These are phyloP conservation scores for Phylloscopus collybita DNA, from an alignment of 2,797 vertebrate genomes.

Conservation along the genomic window DNA sequence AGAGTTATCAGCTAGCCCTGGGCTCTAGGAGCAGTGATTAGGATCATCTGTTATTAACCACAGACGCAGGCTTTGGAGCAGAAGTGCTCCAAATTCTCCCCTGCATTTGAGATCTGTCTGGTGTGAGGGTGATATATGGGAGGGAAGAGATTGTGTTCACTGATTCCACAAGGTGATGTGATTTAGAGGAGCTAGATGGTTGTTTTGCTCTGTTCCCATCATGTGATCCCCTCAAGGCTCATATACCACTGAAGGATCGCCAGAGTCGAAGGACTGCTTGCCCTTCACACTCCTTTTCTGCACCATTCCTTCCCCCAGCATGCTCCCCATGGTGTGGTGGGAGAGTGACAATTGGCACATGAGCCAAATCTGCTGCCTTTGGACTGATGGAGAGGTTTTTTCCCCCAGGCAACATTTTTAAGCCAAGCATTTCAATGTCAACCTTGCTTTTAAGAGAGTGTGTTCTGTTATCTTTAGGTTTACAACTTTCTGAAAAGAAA, in stretches of 20 bases:
- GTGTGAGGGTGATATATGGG: slow-evolving; percentile 49
- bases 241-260: not conserved
- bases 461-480: slow-evolving; percentile 45
- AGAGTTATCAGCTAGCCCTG: slow-evolving; percentile 53
- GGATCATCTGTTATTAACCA: slow-evolving; percentile 54
- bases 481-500: slow-evolving; percentile 51
- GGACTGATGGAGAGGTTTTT: not conserved
- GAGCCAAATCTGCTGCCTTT: slow-evolving; percentile 25
- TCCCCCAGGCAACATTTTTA: slow-evolving; percentile 30
- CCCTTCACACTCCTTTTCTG: not conserved
- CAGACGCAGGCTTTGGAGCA: slow-evolving; percentile 12
- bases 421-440: slow-evolving; percentile 48
- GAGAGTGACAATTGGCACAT: not conserved
- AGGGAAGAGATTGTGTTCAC: slow-evolving; percentile 48
- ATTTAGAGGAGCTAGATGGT: slow-evolving; percentile 42
- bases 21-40: slow-evolving; percentile 36
- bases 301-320: not conserved
- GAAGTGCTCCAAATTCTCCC: slow-evolving; percentile 28
- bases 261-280: not conserved
- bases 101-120: not conserved
- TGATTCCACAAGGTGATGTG: slow-evolving; percentile 50
- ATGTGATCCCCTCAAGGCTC: slow-evolving; percentile 35
- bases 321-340: not conserved
- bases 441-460: slow-evolving; percentile 25
- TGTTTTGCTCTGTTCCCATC: not conserved